A percentile compares a stretch with the other conserved stretches of the same genome.
Conservation (phyloP, 2,888 invertebrate species). For the Schizaphis graminum region DNA sequence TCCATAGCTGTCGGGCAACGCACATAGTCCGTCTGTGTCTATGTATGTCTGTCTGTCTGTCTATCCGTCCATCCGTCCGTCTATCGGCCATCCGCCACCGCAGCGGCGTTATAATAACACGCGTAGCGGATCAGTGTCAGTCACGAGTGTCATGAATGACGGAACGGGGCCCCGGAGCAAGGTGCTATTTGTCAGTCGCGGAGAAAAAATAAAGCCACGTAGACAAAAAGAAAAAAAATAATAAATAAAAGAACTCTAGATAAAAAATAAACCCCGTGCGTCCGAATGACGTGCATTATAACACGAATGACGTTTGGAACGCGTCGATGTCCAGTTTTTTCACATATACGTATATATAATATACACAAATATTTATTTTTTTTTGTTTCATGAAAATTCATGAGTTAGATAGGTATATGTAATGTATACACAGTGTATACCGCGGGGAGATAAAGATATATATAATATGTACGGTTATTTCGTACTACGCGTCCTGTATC, state of each 20-base stretch:
- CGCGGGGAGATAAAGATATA: not conserved
- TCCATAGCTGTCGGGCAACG: constrained; percentile 43
- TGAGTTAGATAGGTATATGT: not conserved
- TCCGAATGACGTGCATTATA: constrained; percentile 46
- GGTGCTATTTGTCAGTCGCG: constrained; percentile 63
- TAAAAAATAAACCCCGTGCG: constrained; percentile 48
- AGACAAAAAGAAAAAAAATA: constrained; percentile 39
- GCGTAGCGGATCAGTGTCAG: constrained; percentile 64
- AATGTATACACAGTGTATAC: not conserved
- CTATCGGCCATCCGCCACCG: not conserved
- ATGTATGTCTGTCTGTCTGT: not conserved
- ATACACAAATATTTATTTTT: constrained; percentile 5
- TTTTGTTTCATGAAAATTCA: constrained; percentile 26
- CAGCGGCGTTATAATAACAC: constrained; percentile 66
- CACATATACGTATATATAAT: not conserved
- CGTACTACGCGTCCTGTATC: not conserved
- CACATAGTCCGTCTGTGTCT: not conserved
- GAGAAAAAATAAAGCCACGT: constrained; percentile 51
- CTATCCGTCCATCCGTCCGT: constrained; percentile 38
- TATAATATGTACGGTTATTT: not conserved
- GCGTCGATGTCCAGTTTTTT: constrained; percentile 49
- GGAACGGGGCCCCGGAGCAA: constrained; percentile 62
- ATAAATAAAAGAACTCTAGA: constrained; percentile 39
- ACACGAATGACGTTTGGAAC: constrained; percentile 54
- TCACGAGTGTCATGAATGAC: constrained; percentile 62